phyloP scores from a whole-genome alignment of 2,888 invertebrate species.

The Pogonocherus hispidulus region DNA sequence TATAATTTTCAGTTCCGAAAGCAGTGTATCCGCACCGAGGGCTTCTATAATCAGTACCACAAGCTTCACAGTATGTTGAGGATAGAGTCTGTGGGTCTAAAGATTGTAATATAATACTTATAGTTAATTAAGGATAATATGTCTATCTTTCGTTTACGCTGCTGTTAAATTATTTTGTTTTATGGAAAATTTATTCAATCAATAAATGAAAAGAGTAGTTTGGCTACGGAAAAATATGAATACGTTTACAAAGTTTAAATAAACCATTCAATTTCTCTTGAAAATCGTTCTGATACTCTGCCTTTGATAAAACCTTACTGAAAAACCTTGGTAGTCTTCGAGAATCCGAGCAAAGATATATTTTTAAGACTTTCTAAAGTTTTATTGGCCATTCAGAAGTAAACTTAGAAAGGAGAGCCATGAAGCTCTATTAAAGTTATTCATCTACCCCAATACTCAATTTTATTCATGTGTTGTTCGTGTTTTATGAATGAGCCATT shows the following conservation, averaged over 20 bases:
- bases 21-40: no score
- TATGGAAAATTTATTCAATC: background rate
- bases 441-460: slow-evolving; percentile 54
- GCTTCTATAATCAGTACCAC: no score
- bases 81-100: no score
- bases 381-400: slow-evolving; percentile 43
- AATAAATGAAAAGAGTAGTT: background rate
- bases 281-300: no score
- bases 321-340: slow-evolving; percentile 42
- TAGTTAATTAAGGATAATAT: background rate
- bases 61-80: no score
- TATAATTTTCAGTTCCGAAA: no score
- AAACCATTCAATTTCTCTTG: slow-evolving; percentile 36
- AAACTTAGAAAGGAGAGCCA: slow-evolving; percentile 33
- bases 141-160: background rate
- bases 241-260: background rate
- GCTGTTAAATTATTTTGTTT: background rate
- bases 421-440: slow-evolving; percentile 48
- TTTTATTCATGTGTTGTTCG: slow-evolving; percentile 63
- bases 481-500: slow-evolving; percentile 69
- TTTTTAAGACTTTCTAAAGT: slow-evolving; percentile 47
- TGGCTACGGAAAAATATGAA: background rate
- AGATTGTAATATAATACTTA: no score
- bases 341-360: slow-evolving; percentile 46
- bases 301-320: slow-evolving; percentile 38